These are phyloP conservation scores for Atta colombica DNA, from an alignment of 1,140 invertebrate species.

Conservation along the genomic window DNA sequence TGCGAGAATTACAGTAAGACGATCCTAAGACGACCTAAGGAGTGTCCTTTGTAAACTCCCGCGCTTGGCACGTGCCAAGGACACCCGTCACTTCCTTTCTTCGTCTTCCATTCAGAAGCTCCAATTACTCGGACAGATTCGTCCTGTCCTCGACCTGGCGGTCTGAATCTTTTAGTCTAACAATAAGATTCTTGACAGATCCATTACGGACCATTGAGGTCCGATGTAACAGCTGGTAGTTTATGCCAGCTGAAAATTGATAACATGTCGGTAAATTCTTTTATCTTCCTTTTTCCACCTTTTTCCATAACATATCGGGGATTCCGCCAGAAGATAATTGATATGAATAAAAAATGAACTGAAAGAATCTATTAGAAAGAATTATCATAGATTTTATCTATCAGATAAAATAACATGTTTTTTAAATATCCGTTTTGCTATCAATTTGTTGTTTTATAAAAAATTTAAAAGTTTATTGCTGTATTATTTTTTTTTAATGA, in stretches of 20 bases:
- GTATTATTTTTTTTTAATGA: not conserved
- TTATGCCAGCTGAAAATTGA: slow-evolving; percentile 59
- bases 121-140: slow-evolving; percentile 74
- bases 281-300: not conserved
- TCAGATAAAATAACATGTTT: not conserved
- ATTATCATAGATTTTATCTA: not conserved
- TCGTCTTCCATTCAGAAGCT: not conserved
- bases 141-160: not conserved
- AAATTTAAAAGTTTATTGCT: not conserved
- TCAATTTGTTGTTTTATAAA: not conserved
- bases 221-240: slow-evolving; percentile 68
- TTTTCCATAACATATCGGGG: not conserved
- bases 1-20: slow-evolving; percentile 19
- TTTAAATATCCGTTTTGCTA: not conserved
- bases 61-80: slow-evolving; percentile 67
- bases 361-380: not conserved
- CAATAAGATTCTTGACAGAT: slow-evolving; percentile 66
- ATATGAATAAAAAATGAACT: not conserved
- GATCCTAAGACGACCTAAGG: not conserved
- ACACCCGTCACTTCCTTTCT: slow-evolving; percentile 33
- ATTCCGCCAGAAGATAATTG: not conserved
- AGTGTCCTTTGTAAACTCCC: slow-evolving; percentile 66
- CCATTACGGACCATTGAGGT: slow-evolving; percentile 56
- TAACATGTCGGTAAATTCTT: slow-evolving; percentile 51
- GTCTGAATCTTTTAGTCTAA: slow-evolving; percentile 31